Percentiles rank a stretch among this genome's conserved stretches.
Conservation (phyloP, 2,113 vertebrate genomes). For the Triplophysa rosa region DNA sequence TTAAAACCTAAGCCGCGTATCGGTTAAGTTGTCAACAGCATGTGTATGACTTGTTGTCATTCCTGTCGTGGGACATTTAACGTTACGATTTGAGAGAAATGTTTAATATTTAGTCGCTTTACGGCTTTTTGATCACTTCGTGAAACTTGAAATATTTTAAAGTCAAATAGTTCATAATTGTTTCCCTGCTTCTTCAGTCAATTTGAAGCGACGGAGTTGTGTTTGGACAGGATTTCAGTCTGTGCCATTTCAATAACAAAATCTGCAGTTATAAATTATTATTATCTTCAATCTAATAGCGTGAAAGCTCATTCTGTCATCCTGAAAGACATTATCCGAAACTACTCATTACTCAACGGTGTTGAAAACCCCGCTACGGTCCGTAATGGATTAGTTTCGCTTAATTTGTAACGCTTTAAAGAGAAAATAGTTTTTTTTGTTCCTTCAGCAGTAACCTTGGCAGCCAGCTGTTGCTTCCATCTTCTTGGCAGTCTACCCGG, state of each 20-base stretch:
- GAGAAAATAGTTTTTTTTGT: slow-evolving; percentile 36
- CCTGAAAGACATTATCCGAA: slow-evolving; percentile 28
- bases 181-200: too few species aligned
- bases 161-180: not conserved
- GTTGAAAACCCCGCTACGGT: slow-evolving; percentile 43
- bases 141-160: not conserved
- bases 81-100: not conserved
- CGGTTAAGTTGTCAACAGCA: not conserved
- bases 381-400: slow-evolving; percentile 39
- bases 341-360: slow-evolving; percentile 41
- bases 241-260: not conserved
- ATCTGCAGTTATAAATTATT: not conserved
- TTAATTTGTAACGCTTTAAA: slow-evolving; percentile 45
- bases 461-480: slow-evolving; percentile 47
- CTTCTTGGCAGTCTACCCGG: slow-evolving; percentile 27
- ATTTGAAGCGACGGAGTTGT: not conserved
- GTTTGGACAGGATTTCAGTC: not conserved
- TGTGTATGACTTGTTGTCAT: not conserved
- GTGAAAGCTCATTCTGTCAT: slow-evolving; percentile 10
- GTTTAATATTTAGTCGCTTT: not conserved
- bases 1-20: not conserved
- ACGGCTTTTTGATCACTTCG: not conserved
- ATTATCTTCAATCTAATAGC: not conserved
- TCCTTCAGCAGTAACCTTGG: slow-evolving; percentile 40
- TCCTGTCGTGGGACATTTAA: not conserved